Evolutionary conservation across 2,888 invertebrate species (phyloP), one percentile per base, ranked within the genome.

Genomic region (Ormyrus nitidulus): DNA sequence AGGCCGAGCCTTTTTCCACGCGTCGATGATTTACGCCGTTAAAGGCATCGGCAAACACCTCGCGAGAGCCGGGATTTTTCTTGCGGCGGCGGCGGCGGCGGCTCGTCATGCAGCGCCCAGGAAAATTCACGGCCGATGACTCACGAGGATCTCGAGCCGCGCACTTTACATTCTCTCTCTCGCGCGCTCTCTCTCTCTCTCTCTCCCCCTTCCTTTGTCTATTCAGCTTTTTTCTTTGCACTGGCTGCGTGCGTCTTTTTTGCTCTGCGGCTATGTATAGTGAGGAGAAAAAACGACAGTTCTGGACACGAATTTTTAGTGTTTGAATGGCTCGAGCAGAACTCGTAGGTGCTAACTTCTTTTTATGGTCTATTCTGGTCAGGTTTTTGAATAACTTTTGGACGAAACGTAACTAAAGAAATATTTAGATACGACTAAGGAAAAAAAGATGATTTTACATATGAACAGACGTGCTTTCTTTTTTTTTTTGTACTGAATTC

Each of bases 51-150:
- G 65, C 74, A 79, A 79, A 75, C 79, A 75, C 70, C 79, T 75
- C 70, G 58, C 61, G 61, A 53, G 44, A 48, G 48, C n/a, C 49
- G 54, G 49, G 19, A 74, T 70, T 70, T 79, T 74, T 79, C 79
- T 79, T 58, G 56, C 34, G 51, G 34, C 34, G 51, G 34, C 34
- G 34, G 34, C 34, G 34, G 34, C 34, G 34, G 34, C 34, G 34
- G 10, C 79, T 79, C 75, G 74, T 75, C 79, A 71, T 48, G 46
- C 64, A 10, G 9, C 46, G 59, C 13, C 34, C 34, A 34, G 75
- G 79, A 80, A 80, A 80, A 80, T 80, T 80, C 79, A 80, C 66
- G 75, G 71, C 59, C 75, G 79, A 80, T 80, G 79, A 76, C 75
- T 80, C 79, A 71, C 62, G 62, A 72, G 62, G 44, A 72, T 72